Evolutionary conservation across 2,888 invertebrate genomes (phyloP).

Genomic region (Philonicus albiceps): DNA sequence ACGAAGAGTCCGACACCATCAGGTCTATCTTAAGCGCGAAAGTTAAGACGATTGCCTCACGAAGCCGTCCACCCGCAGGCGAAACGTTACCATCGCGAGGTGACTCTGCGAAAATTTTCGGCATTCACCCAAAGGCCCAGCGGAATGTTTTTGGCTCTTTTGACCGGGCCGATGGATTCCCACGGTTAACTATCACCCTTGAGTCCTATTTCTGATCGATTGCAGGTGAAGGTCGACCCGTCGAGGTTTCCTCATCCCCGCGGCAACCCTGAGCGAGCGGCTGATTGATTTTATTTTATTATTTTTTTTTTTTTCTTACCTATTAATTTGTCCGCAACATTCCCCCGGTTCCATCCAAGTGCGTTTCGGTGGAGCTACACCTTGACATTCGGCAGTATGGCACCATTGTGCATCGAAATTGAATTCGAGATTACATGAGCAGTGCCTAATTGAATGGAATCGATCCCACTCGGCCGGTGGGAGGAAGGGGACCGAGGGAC

Average conservation of each 20-base stretch:
- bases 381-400: conserved; percentile 14
- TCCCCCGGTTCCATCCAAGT: neutral
- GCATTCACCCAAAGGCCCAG: neutral
- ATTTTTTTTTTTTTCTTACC: neutral
- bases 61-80: neutral
- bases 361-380: neutral
- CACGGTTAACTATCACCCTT: conserved; percentile 33
- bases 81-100: neutral
- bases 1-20: neutral
- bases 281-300: conserved; percentile 6
- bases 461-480: neutral
- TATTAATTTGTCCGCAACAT: conserved; percentile 4
- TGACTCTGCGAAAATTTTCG: neutral
- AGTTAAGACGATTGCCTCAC: neutral
- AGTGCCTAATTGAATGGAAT: conserved; percentile 3
- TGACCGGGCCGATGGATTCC: neutral
- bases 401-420: conserved; percentile 12
- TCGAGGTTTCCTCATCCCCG: neutral
- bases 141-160: neutral
- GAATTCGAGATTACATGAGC: conserved; percentile 19
- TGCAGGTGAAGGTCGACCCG: conserved; percentile 2
- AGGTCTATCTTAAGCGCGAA: neutral
- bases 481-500: neutral
- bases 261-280: neutral
- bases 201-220: neutral